Conservation (phyloP, 2,113 vertebrate species). For the Pygoscelis antarcticus region DNA sequence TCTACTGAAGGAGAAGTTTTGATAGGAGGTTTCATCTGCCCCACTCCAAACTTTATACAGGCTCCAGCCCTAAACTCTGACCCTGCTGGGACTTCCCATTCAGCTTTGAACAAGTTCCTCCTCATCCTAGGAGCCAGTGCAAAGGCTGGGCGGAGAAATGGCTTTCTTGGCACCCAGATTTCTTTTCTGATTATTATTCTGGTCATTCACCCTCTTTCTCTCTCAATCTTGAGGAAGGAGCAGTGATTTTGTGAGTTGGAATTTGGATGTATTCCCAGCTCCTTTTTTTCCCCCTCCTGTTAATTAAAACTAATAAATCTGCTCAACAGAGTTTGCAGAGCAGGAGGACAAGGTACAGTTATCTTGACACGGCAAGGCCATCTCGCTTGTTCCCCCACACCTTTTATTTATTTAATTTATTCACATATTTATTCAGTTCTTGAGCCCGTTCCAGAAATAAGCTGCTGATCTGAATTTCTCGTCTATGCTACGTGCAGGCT, state of each 20-base stretch:
- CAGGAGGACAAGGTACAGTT: slow-evolving; percentile 20
- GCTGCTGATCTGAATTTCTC: background rate
- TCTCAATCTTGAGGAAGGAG: slow-evolving; percentile 69
- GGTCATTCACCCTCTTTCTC: slow-evolving; percentile 56
- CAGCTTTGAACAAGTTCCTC: background rate
- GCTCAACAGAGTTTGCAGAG: slow-evolving; percentile 65
- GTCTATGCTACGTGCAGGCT: background rate
- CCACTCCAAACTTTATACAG: background rate
- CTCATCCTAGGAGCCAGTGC: background rate
- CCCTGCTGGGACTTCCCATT: background rate
- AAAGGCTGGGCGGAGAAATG: background rate
- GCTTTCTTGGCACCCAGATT: slow-evolving; percentile 60
- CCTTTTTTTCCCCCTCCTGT: slow-evolving; percentile 26
- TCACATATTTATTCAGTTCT: slow-evolving; percentile 27
- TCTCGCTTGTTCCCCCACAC: background rate
- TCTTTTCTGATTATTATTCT: slow-evolving; percentile 68
- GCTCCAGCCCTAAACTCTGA: background rate
- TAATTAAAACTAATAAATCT: slow-evolving; percentile 84
- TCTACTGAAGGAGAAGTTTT: background rate
- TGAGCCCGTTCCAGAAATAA: slow-evolving; percentile 1
- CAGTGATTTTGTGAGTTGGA: slow-evolving; percentile 68
- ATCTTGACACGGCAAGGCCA: slow-evolving; percentile 47
- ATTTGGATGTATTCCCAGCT: slow-evolving; percentile 79
- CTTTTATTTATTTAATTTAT: slow-evolving; percentile 54
- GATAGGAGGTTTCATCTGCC: background rate